Percentiles rank a stretch among this genome's conserved stretches.
phyloP scores from a whole-genome alignment of 1,140 invertebrate genomes.

The Cephus cinctus region DNA sequence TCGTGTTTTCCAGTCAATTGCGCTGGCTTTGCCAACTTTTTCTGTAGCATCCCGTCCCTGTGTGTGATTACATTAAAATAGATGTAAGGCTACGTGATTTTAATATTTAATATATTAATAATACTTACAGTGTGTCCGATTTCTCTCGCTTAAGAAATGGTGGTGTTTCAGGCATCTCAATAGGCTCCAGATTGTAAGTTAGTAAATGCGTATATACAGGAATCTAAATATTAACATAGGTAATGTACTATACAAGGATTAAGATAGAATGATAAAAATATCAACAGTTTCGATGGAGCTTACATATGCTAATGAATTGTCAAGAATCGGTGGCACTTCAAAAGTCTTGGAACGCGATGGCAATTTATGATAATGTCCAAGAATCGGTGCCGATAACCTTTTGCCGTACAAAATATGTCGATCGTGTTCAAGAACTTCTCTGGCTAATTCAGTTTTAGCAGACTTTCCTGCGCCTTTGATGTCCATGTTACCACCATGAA shows the following conservation, averaged over 20 bases:
- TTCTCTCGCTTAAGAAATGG: too few species aligned
- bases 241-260: slow-evolving; percentile 9
- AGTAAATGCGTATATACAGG: slow-evolving; percentile 60
- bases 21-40: too few species aligned
- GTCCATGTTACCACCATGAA: slow-evolving; percentile 26
- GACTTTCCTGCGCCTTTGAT: slow-evolving; percentile 11
- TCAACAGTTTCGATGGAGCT: slow-evolving; percentile 11
- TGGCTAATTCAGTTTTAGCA: slow-evolving; percentile 15
- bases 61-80: too few species aligned
- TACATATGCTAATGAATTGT: slow-evolving; percentile 54
- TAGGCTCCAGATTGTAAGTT: slow-evolving; percentile 49
- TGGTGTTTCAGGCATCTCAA: slow-evolving; percentile 53
- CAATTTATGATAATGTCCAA: slow-evolving; percentile 53
- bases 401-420: slow-evolving; percentile 48
- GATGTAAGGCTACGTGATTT: too few species aligned
- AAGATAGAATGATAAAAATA: slow-evolving; percentile 6
- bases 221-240: slow-evolving; percentile 57
- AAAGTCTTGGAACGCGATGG: slow-evolving; percentile 43
- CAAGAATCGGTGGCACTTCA: slow-evolving; percentile 43
- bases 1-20: too few species aligned
- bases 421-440: slow-evolving; percentile 31
- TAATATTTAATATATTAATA: too few species aligned
- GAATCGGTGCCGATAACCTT: slow-evolving; percentile 46
- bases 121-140: too few species aligned
- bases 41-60: too few species aligned